These are phyloP conservation scores for Eutrigla gurnardus DNA, from an alignment of 2,797 vertebrate genomes.

Conservation along the genomic window DNA sequence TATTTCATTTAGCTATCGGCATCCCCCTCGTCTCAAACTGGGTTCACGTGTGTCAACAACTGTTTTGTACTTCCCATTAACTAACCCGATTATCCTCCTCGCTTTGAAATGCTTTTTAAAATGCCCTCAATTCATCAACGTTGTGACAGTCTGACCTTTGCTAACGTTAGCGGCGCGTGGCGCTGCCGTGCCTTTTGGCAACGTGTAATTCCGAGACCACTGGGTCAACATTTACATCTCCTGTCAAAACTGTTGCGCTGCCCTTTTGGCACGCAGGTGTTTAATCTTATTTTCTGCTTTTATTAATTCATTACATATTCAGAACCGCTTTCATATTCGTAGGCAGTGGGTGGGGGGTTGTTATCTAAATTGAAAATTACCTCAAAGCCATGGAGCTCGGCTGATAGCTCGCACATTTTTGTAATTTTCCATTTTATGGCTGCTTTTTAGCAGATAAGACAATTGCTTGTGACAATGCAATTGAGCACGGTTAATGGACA, in stretches of 20 bases:
- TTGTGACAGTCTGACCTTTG: slow-evolving; percentile 69
- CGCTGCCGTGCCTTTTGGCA: slow-evolving; percentile 30
- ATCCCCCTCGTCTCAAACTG: slow-evolving; percentile 2
- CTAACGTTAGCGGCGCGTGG: slow-evolving; percentile 30
- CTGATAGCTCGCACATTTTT: slow-evolving; percentile 75
- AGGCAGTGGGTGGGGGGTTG: slow-evolving; percentile 47
- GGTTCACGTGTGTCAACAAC: slow-evolving; percentile 28
- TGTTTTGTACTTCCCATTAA: slow-evolving; percentile 49
- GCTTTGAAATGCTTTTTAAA: slow-evolving; percentile 54
- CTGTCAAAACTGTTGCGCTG: slow-evolving; percentile 62
- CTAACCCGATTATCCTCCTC: slow-evolving; percentile 50
- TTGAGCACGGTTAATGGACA: slow-evolving; percentile 83
- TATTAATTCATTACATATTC: slow-evolving; percentile 45
- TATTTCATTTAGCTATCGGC: not conserved
- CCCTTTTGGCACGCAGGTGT: slow-evolving; percentile 63
- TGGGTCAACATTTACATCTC: slow-evolving; percentile 65
- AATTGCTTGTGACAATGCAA: slow-evolving; percentile 85
- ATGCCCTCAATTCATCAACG: slow-evolving; percentile 49
- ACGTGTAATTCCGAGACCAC: slow-evolving; percentile 43
- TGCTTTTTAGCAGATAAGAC: slow-evolving; percentile 82
- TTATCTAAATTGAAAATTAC: slow-evolving; percentile 85
- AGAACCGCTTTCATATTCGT: slow-evolving; percentile 60
- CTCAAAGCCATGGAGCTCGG: slow-evolving; percentile 66
- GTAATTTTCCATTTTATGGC: slow-evolving; percentile 80
- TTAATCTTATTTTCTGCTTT: slow-evolving; percentile 54